Conservation (phyloP, 2,113 vertebrate species). For the Coracopsis vasa region DNA sequence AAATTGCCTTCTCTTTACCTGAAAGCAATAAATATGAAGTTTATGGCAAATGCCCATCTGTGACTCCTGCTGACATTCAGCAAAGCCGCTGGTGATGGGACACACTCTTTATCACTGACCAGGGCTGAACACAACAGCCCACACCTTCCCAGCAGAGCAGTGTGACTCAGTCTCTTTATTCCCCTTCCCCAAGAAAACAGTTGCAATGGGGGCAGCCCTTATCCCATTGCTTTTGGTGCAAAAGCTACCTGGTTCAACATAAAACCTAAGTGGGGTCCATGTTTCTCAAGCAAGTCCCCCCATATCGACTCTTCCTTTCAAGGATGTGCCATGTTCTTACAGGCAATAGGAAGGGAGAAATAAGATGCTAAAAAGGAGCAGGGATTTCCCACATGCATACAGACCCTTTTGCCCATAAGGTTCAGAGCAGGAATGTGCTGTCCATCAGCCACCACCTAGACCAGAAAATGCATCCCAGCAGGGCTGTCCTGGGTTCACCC, state of each 20-base stretch:
- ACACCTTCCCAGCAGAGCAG: not conserved
- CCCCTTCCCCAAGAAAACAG: not conserved
- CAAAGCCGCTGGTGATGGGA: not conserved
- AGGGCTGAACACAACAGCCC: not conserved
- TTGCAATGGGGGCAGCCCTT: not conserved
- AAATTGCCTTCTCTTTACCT: not conserved
- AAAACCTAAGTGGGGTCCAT: not conserved
- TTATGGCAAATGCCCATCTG: not conserved
- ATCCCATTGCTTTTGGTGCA: not conserved
- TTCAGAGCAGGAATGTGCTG: not conserved
- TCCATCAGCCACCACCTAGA: not conserved
- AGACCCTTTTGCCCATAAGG: not conserved
- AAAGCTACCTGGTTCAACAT: not conserved
- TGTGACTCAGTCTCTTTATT: not conserved
- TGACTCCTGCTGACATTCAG: not conserved
- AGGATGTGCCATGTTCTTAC: not conserved
- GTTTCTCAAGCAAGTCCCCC: not conserved
- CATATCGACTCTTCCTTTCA: not conserved
- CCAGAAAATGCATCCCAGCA: not conserved
- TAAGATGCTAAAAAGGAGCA: not conserved
- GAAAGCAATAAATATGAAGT: slow-evolving; percentile 20
- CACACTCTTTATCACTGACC: not conserved
- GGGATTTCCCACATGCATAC: not conserved
- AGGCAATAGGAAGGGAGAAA: not conserved
- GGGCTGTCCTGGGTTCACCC: not conserved